phyloP scores from a whole-genome alignment of 92 coral and sea anemone species.

The Actinostola sp. region DNA sequence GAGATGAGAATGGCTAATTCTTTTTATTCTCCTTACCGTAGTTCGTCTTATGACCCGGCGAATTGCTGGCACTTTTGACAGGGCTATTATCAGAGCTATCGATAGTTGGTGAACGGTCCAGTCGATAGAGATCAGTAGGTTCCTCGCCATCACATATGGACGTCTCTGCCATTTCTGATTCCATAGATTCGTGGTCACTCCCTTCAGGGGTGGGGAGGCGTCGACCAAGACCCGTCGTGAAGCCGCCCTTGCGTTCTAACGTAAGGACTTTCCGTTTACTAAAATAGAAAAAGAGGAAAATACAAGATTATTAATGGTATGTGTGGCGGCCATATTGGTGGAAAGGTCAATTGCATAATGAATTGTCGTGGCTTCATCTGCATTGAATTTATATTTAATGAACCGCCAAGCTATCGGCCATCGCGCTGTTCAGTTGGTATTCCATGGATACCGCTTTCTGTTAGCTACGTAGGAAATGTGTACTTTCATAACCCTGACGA shows the following conservation, averaged over 20 bases:
- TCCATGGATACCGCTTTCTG: no score
- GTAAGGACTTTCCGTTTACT: conserved; percentile 61
- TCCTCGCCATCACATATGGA: conserved; percentile 61
- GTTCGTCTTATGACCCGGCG: background rate
- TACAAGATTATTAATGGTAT: background rate
- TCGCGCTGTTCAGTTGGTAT: no score
- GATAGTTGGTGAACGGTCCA: conserved; percentile 69
- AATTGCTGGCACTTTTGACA: background rate
- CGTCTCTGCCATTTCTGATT: conserved; percentile 32
- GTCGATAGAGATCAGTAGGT: conserved; percentile 82
- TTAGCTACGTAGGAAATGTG: no score
- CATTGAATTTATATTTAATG: no score
- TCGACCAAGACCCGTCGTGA: conserved; percentile 77
- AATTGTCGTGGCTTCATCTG: no score
- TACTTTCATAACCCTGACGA: no score
- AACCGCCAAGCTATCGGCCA: no score
- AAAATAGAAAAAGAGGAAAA: background rate
- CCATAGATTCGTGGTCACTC: conserved; percentile 66
- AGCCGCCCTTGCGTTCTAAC: conserved; percentile 61
- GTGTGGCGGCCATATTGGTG: no score
- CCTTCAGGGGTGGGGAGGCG: conserved; percentile 89
- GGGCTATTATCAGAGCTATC: conserved; percentile 41
- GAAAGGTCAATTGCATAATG: no score
- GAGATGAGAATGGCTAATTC: no score
- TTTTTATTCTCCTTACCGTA: conserved; percentile 1